These are phyloP conservation scores for Apodemus agrarius DNA, from an alignment of 2,797 vertebrate species.

Conservation along the genomic window DNA sequence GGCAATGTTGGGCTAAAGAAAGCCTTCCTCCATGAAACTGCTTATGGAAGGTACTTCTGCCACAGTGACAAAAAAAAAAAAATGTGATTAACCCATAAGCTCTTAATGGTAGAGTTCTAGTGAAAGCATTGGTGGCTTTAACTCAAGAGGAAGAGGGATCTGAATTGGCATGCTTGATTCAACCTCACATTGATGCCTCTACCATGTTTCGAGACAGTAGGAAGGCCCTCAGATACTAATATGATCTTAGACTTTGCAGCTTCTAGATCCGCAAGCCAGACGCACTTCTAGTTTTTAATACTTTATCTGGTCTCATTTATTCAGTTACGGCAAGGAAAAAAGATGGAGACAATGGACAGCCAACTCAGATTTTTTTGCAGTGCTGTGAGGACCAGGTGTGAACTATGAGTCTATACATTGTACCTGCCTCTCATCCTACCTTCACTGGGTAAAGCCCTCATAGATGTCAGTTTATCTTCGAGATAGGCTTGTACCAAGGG, in stretches of 20 bases:
- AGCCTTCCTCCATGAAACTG: not conserved
- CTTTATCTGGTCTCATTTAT: not conserved
- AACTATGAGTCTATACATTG: not conserved
- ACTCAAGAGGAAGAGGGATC: not conserved
- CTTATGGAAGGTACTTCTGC: not conserved
- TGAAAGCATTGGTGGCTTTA: not conserved
- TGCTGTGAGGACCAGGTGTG: not conserved
- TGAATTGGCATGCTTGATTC: not conserved
- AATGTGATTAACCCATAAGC: not conserved
- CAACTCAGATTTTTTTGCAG: not conserved
- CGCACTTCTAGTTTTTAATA: not conserved
- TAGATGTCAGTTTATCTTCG: not conserved
- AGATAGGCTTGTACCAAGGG: not conserved
- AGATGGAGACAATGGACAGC: not conserved
- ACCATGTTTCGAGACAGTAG: not conserved
- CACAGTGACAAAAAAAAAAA: too few species aligned
- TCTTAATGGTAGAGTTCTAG: not conserved
- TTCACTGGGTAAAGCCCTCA: not conserved
- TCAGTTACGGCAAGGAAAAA: not conserved
- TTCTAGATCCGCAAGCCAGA: not conserved
- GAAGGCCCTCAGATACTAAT: not conserved
- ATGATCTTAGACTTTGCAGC: not conserved
- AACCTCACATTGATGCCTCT: not conserved
- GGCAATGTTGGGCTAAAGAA: not conserved
- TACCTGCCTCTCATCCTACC: not conserved